Evolutionary conservation across 2,888 invertebrate species (phyloP), one percentile per base, ranked within the genome.

Genomic region (Stenolophus ochropezus): DNA sequence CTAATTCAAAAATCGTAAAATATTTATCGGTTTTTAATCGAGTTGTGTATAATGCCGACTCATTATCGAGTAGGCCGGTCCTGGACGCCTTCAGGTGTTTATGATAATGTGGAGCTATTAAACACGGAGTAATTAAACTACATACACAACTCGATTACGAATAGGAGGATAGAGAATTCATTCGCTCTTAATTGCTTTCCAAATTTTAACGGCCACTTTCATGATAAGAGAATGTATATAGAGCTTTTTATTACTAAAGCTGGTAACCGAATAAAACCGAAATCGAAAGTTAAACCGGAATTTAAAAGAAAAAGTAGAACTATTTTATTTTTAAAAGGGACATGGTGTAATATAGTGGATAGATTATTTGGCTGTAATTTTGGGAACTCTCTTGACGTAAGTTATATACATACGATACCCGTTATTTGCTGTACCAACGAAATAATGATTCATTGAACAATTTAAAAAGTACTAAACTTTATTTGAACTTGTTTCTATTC

Each of bases 1-100:
- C 61, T 61, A 61, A 61, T 61, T 61, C 27, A 61, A 61, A 61
- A 61, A 61, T 61, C 61, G 61, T 61, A 61, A 61, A 61, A 61
- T 23, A 23, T 18, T 61, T 61, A 61, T 61, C 21, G 61, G n/a
- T 61, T 61, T 61, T 61, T 61, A 61, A 61, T 61, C 61, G 61
- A 61, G n/a, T 61, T 61, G n/a, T 25, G 23, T 25, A 61, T 18
- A 18, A 14, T 4, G 53, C 20, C 18, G 53, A 14, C 53, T 53
- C 53, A 53, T 53, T 53, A 53, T 49, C n/a, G 20, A 53, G 53
- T 53, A 14, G 53, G 53, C 53, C 8, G 53, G 49, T n/a, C 14
- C 8, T 14, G 18, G 53, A 53, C 53, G 53, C 53, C 53, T 53
- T 53, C 53, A 53, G 53, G 53, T 53, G 53, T 53, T 53, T 53